Conservation (phyloP, 2,888 invertebrate species). For the Cerastoderma edule region DNA sequence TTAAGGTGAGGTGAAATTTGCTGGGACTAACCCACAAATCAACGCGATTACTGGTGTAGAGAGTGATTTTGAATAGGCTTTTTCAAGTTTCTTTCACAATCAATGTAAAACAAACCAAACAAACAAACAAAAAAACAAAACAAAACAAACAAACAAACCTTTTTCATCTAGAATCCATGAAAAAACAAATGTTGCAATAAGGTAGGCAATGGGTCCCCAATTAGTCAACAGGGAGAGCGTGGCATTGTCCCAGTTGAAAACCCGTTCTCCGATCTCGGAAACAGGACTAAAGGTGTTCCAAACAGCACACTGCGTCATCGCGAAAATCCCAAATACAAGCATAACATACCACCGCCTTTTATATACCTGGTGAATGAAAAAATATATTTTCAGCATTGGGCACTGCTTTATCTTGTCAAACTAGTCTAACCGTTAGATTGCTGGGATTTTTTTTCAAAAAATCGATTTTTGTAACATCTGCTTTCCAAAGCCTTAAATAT, state of each 20-base stretch:
- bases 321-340: constrained; percentile 61
- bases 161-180: constrained; percentile 74
- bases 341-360: constrained; percentile 72
- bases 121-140: too few species aligned
- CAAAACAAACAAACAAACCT: constrained; percentile 50
- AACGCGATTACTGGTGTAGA: too few species aligned
- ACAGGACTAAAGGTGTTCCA: constrained; percentile 77
- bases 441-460: neutral
- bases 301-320: constrained; percentile 66
- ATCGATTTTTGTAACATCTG: neutral
- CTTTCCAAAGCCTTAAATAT: neutral
- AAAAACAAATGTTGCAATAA: constrained; percentile 63
- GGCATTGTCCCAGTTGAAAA: constrained; percentile 69
- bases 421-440: neutral
- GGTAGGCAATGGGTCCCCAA: constrained; percentile 73
- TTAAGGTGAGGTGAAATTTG: too few species aligned
- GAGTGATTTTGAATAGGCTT: too few species aligned
- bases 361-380: constrained; percentile 60
- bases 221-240: constrained; percentile 68
- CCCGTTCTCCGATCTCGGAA: constrained; percentile 64
- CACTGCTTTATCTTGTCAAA: too few species aligned
- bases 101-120: too few species aligned
- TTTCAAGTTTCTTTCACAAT: too few species aligned
- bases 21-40: too few species aligned
- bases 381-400: neutral